Evolutionary conservation across 2,888 invertebrate species (phyloP), one percentile per base, ranked within the genome.

Genomic region (Agonopterix subpropinquella): DNA sequence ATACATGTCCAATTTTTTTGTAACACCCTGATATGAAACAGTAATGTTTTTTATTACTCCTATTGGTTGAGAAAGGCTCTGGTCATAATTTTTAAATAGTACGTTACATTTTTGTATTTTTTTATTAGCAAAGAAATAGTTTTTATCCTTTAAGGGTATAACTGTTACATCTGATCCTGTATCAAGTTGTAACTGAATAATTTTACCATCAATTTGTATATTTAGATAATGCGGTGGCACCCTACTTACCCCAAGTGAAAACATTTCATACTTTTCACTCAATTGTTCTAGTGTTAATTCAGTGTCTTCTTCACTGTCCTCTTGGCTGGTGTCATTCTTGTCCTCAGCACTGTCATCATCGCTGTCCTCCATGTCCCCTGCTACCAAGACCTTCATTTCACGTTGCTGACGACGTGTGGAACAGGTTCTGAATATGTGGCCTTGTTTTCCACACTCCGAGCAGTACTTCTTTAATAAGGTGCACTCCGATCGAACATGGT

Each of bases 51-150:
- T 35, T 36, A 49, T 41, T 28, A 52, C 28, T 5, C 45, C 49
- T n/a, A 47, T 9, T 42, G 49, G 47, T 43, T 47, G 10, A 1
- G 47, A 43, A 7, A 44, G n/a, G 11, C 36, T 48, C 46, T 51
- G 51, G 42, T 49, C 46, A 51, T 46, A 51, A 36, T 51, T 51
- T 45, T 44, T 52, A 43, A 44, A 44, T 35, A 5, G 10, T n/a
- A 45, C 15, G 35, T 50, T 45, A 36, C 41, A 41, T 41, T 44
- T 10, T 9, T 10, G 9, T 35, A 47, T 44, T 10, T n/a, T 1
- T 7, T n/a, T n/a, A 9, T 41, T 36, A 37, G 13, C 41, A 10
- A 47, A 49, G n/a, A 44, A 45, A 10, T 37, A 35, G 4, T 35
- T 39, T 47, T 47, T 45, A 49, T 52, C 45, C n/a, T 48, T n/a